Base-by-base conservation (phyloP, 2,797 vertebrate species). In the Cyclura pinguis region DNA sequence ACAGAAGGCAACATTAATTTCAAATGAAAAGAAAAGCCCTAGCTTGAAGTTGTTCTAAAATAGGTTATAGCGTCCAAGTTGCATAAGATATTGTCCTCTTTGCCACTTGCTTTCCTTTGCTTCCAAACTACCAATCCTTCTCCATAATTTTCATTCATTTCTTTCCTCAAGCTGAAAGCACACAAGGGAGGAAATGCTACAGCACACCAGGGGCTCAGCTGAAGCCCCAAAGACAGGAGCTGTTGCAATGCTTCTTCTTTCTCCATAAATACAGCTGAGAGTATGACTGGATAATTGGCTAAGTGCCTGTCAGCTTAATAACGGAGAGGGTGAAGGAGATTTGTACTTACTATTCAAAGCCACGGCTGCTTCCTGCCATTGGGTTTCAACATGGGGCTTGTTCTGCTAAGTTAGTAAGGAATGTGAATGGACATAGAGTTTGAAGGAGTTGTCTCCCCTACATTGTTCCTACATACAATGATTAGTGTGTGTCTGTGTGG, bases 251-350 rank as follows among this genome's bases (percentile, higher is more conserved):
- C 52, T 91, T 92, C 90, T 94, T 96, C 93, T 92, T 95, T 95
- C 88, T 95, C 93, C 84, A 91, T 96, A 94, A 97, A 95, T 94
- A 95, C 91, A 90, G 93, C 93, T 95, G 95, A 95, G 85, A 94
- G 78, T 52, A 95, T 18, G 88, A 96, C 80, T 92, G 96, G 92
- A 90, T 95, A 97, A 96, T 94, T 96, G 95, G 95, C 93, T 93
- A 96, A 95, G 93, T 96, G 94, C 91, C 93, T 96, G 94, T 96
- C 93, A 96, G 94, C 90, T 93, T 95, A 95, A 96, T 93, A 96
- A 91, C 84, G 90, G 89, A 95, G 83, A 93, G 86, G 74, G 64
- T 85, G 62, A 84, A 87, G 38, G 74, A 91, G 80, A 87, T 92
- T 95, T 94, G 91, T 96, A 94, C 96, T 95, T 92, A 93, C 95